Conservation (phyloP, 2,888 invertebrate genomes). For the Clistopyga incitator region DNA sequence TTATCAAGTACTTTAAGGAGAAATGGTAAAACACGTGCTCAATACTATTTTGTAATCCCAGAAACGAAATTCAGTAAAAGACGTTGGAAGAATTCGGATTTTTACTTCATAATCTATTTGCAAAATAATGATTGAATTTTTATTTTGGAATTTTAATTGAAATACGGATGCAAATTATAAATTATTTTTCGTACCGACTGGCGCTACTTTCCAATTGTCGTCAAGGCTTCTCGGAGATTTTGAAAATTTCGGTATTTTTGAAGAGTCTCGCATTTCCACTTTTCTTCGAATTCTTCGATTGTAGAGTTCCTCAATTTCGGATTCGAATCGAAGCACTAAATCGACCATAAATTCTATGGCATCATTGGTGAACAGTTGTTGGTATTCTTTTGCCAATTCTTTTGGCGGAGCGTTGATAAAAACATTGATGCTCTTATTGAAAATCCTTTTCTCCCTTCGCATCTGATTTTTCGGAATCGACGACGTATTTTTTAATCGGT, state of each 20-base stretch:
- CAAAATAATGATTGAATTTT: too few relatives aligned
- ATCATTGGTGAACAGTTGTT: constrained; percentile 86
- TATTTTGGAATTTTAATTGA: too few relatives aligned
- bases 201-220: constrained; percentile 86
- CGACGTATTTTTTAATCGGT: background rate
- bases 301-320: constrained; percentile 85
- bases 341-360: constrained; percentile 86
- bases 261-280: constrained; percentile 78
- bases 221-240: constrained; percentile 83
- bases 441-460: background rate
- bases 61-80: too few relatives aligned
- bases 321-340: constrained; percentile 85
- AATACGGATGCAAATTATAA: too few relatives aligned
- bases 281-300: constrained; percentile 83
- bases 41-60: too few relatives aligned
- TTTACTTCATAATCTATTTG: too few relatives aligned
- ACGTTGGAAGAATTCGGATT: too few relatives aligned
- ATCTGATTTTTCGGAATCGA: constrained; percentile 1
- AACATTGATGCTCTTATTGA: constrained; percentile 69
- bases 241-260: constrained; percentile 84
- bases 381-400: constrained; percentile 86
- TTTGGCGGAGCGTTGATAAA: constrained; percentile 85
- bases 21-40: too few relatives aligned
- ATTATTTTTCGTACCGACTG: constrained; percentile 84
- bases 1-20: too few relatives aligned